phyloP scores from a whole-genome alignment of 2,797 vertebrate genomes.

The Poeciliopsis turneri region DNA sequence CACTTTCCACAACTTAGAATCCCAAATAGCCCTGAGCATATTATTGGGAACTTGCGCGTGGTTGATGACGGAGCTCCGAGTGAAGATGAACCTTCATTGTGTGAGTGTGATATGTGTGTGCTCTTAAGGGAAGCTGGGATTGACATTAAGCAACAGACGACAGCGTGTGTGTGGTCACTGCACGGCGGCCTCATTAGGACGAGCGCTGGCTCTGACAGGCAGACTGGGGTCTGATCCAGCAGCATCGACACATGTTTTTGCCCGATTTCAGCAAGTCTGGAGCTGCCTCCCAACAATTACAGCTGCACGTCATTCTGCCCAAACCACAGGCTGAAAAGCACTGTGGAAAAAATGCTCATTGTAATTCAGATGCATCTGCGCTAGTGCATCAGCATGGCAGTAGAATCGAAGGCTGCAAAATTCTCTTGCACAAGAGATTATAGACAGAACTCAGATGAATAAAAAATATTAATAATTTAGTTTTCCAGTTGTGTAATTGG shows the following conservation, averaged over 20 bases:
- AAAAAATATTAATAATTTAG: background rate
- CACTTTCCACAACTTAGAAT: slow-evolving; percentile 58
- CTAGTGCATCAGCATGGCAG: slow-evolving; percentile 16
- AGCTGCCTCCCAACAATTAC: slow-evolving; percentile 55
- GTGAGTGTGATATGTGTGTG: slow-evolving; percentile 22
- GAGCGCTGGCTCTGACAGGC: slow-evolving; percentile 58
- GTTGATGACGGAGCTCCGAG: slow-evolving; percentile 62
- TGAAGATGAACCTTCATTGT: slow-evolving; percentile 66
- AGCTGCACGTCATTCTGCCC: slow-evolving; percentile 52
- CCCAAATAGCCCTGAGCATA: slow-evolving; percentile 67
- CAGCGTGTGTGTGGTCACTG: slow-evolving; percentile 73
- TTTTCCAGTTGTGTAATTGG: background rate
- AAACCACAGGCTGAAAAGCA: slow-evolving; percentile 51
- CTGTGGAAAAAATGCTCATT: slow-evolving; percentile 55
- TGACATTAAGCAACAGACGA: slow-evolving; percentile 74
- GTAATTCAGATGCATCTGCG: slow-evolving; percentile 31
- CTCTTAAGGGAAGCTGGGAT: slow-evolving; percentile 71
- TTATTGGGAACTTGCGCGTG: slow-evolving; percentile 64
- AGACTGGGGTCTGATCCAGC: slow-evolving; percentile 55
- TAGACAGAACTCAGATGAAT: background rate
- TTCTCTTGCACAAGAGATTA: background rate
- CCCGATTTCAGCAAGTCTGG: slow-evolving; percentile 57
- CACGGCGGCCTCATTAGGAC: slow-evolving; percentile 70
- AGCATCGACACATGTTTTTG: slow-evolving; percentile 68
- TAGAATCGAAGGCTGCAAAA: background rate